phyloP scores from a whole-genome alignment of 2,113 vertebrate genomes.

The Atherinomorus stipes region DNA sequence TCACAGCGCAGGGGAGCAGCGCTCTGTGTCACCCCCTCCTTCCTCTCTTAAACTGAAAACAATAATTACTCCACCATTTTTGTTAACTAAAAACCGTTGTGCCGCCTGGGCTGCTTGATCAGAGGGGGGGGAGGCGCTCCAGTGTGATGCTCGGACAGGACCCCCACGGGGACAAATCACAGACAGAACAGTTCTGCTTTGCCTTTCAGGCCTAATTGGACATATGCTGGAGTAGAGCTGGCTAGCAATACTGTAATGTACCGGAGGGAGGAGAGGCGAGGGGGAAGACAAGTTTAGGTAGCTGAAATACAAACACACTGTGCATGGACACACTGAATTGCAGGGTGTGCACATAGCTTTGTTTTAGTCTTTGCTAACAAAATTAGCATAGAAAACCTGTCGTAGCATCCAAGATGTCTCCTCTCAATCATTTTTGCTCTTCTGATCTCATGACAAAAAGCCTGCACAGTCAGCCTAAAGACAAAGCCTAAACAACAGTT shows the following conservation, averaged over 20 bases:
- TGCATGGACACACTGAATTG: slow-evolving; percentile 18
- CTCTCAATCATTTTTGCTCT: slow-evolving; percentile 29
- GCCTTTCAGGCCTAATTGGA: slow-evolving; percentile 87
- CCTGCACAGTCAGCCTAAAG: no score
- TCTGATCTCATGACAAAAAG: slow-evolving; percentile 44
- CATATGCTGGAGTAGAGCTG: slow-evolving; percentile 83
- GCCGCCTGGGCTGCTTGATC: slow-evolving; percentile 86
- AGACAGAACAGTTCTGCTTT: slow-evolving; percentile 79
- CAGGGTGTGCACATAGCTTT: slow-evolving; percentile 19
- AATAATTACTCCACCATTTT: slow-evolving; percentile 97
- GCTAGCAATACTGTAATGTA: slow-evolving; percentile 70
- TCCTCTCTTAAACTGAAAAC: slow-evolving; percentile 88
- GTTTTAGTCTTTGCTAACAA: slow-evolving; percentile 24
- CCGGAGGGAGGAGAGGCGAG: slow-evolving; percentile 58
- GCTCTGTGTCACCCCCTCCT: slow-evolving; percentile 83
- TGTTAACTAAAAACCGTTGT: slow-evolving; percentile 92
- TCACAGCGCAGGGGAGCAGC: slow-evolving; percentile 91
- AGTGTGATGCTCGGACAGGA: slow-evolving; percentile 81
- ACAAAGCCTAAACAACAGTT: slow-evolving; percentile 39
- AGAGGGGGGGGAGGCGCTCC: slow-evolving; percentile 86
- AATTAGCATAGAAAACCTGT: slow-evolving; percentile 40
- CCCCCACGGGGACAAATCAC: slow-evolving; percentile 82
- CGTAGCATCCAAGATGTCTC: slow-evolving; percentile 4
- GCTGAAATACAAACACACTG: slow-evolving; percentile 30
- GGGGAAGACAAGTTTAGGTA: slow-evolving; percentile 29